Evolutionary conservation across 2,888 invertebrate species (phyloP), one percentile per base, ranked within the genome.

Genomic region (Hedya salicella): DNA sequence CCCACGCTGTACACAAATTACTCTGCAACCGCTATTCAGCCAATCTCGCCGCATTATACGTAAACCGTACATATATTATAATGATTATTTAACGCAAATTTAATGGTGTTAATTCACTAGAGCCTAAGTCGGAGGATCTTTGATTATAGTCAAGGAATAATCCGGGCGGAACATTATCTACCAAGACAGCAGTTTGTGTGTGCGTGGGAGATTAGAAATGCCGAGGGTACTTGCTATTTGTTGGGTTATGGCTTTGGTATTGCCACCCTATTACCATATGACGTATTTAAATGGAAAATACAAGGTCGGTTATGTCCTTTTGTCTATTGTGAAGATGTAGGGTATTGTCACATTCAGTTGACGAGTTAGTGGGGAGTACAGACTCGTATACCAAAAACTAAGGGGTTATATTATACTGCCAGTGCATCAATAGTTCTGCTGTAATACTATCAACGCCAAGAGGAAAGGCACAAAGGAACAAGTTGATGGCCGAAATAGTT

Each of bases 11-110:
- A 16, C 14, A 30, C 21, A 39, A 17, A 11, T 11, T 25, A 36
- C 16, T 25, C 49, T 30, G 16, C 6, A 4, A 17, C 21, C 44
- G 19, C 25, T 44, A 64, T 64, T 36, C 50, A 36, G 21, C 42
- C 49, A 54, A 64, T 57, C 21, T 39, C 6, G n/a, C 44, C 9
- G 44, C 16, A 25, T 16, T 36, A 44, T 64, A 57, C 50, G 39
- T 57, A 44, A 57, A 52, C 50, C 36, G 25, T 17, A 25, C 8
- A 44, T 17, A 17, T 52, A 44, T 56, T 56, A 56, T 46, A 59
- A 64, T 42, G 57, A 64, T 64, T 64, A 64, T 39, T 64, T 59
- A 59, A 64, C 57, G 44, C 44, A 59, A 52, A 64, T 59, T 36
- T 64, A 64, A 64, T 59, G 32, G 40, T 57, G n/a, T 32, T 14